These are phyloP conservation scores for Alectura lathami DNA, from an alignment of 2,113 vertebrate species.

Conservation along the genomic window DNA sequence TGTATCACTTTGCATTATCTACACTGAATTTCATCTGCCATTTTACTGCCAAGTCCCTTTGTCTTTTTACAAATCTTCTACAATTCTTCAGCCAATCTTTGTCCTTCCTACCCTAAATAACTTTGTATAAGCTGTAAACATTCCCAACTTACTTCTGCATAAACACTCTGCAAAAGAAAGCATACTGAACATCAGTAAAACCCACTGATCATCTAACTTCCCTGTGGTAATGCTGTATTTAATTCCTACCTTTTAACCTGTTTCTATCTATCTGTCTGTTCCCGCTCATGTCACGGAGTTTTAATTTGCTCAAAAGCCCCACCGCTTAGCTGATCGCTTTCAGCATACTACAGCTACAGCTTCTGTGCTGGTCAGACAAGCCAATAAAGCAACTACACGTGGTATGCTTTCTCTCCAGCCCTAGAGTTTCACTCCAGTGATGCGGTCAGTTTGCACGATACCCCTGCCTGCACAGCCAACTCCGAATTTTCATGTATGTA, in stretches of 20 bases:
- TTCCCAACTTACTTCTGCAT: neutral
- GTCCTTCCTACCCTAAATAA: neutral
- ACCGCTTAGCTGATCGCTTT: neutral
- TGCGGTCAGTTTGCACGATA: neutral
- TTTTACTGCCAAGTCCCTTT: neutral
- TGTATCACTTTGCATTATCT: neutral
- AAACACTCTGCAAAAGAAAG: neutral
- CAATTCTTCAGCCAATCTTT: neutral
- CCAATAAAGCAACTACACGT: neutral
- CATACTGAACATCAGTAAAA: neutral
- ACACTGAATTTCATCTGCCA: neutral
- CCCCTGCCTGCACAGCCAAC: neutral
- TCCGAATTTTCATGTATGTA: neutral
- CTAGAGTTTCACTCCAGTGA: neutral
- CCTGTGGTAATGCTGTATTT: neutral
- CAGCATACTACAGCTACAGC: neutral
- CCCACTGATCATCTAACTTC: neutral
- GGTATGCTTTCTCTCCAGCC: neutral
- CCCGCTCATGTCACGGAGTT: accelerated
- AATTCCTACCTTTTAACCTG: neutral
- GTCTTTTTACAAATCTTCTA: neutral
- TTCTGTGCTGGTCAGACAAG: neutral
- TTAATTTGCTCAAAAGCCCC: neutral
- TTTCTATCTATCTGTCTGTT: too few relatives aligned
- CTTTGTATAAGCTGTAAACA: neutral